Evolutionary conservation across 2,888 invertebrate genomes (phyloP).

Genomic region (Parnassius orleans): DNA sequence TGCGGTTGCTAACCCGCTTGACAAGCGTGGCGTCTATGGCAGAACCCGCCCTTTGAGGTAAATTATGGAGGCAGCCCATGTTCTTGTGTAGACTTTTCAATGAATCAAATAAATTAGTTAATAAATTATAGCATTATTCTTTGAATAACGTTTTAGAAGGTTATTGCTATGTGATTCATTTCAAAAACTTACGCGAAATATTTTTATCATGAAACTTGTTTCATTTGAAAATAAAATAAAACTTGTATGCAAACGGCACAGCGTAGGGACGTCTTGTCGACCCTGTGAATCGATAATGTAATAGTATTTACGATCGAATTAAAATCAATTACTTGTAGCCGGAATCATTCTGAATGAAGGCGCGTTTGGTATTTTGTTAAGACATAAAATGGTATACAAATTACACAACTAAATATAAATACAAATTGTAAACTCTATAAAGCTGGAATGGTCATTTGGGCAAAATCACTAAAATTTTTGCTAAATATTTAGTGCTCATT

Average conservation of each 20-base stretch:
- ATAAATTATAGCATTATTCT: no score
- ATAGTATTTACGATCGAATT: slow-evolving; percentile 70
- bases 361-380: slow-evolving; percentile 23
- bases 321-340: slow-evolving; percentile 65
- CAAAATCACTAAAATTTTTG: no score
- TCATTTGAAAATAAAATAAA: slow-evolving; percentile 34
- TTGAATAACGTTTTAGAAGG: no score
- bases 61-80: no score
- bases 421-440: not conserved
- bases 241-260: slow-evolving; percentile 29
- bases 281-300: slow-evolving; percentile 61
- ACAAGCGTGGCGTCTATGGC: no score
- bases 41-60: no score
- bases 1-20: no score
- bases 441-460: no score
- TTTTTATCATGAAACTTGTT: slow-evolving; percentile 30
- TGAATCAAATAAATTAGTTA: no score
- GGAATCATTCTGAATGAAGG: slow-evolving; percentile 30
- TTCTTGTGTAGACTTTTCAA: no score
- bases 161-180: not conserved
- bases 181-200: slow-evolving; percentile 22
- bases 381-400: not conserved
- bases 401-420: no score
- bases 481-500: no score
- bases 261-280: slow-evolving; percentile 44